Percentiles rank a stretch among this genome's conserved stretches.
phyloP scores from a whole-genome alignment of 2,888 invertebrate species.

The Chromoteleia sp. region DNA sequence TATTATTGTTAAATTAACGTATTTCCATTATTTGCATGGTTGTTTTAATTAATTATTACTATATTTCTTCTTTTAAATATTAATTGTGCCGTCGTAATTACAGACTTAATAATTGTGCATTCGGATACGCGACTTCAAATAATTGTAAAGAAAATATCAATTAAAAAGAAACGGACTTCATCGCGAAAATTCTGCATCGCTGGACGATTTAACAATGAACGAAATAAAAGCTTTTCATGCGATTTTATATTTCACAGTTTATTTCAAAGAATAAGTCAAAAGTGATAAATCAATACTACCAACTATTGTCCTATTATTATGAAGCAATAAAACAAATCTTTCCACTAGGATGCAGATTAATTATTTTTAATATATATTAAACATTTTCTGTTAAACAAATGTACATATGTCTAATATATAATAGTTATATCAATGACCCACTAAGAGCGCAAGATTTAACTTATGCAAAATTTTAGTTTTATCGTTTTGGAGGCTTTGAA shows the following conservation, averaged over 20 bases:
- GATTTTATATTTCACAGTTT: constrained; percentile 10
- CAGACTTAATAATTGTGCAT: constrained; percentile 1
- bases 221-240: constrained; percentile 23
- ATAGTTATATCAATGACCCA: too few relatives aligned
- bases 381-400: too few relatives aligned
- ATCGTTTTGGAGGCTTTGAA: too few relatives aligned
- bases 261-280: constrained; percentile 15
- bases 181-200: constrained; percentile 15
- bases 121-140: constrained; percentile 14
- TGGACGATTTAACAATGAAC: constrained; percentile 27
- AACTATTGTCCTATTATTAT: constrained; percentile 4
- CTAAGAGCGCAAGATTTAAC: too few relatives aligned
- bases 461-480: too few relatives aligned
- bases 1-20: too few relatives aligned
- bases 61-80: constrained; percentile 10
- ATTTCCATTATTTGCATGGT: too few relatives aligned
- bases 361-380: too few relatives aligned
- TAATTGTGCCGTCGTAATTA: not conserved
- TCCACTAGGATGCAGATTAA: too few relatives aligned
- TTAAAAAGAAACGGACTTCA: constrained; percentile 16
- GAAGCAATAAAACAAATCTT: too few relatives aligned
- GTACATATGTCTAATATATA: too few relatives aligned
- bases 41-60: not conserved
- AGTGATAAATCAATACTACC: constrained; percentile 11
- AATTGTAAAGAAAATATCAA: constrained; percentile 23